Conservation (phyloP, 2,113 vertebrate genomes). For the Corythornis cristatus region DNA sequence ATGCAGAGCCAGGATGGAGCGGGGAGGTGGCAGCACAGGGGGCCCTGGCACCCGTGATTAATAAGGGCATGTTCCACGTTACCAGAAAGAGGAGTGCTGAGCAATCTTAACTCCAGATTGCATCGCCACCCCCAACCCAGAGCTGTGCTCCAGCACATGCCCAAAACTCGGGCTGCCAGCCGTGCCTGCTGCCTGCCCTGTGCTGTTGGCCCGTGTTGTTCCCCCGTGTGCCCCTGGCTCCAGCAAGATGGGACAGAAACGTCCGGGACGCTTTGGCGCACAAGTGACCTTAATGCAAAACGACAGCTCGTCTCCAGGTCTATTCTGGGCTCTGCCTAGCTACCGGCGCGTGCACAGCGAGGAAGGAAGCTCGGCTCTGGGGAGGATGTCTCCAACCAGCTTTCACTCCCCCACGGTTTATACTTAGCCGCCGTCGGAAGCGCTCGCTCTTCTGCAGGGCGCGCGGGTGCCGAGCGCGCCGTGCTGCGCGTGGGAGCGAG, state of each 20-base stretch:
- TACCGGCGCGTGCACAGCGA: neutral
- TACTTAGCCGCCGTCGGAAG: neutral
- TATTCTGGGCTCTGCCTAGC: constrained; percentile 25
- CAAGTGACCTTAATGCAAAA: neutral
- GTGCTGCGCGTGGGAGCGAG: neutral
- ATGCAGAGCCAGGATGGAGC: neutral
- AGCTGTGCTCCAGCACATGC: neutral
- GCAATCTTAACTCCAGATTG: neutral
- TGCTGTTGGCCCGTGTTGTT: neutral
- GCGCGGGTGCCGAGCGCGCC: neutral
- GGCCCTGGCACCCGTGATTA: neutral
- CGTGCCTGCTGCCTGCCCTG: neutral
- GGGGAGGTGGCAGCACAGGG: neutral
- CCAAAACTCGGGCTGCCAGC: fast-evolving
- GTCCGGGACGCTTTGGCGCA: neutral
- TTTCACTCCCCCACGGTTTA: neutral
- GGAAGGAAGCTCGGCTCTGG: neutral
- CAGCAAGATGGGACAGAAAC: neutral
- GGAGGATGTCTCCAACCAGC: constrained; percentile 3
- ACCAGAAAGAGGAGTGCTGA: neutral
- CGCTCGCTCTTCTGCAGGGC: neutral
- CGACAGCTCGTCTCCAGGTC: neutral
- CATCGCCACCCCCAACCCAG: fast-evolving
- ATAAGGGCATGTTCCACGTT: neutral
- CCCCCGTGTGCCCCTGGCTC: fast-evolving